Evolutionary conservation across 2,888 invertebrate genomes (phyloP).

Genomic region (Endomychus coccineus): DNA sequence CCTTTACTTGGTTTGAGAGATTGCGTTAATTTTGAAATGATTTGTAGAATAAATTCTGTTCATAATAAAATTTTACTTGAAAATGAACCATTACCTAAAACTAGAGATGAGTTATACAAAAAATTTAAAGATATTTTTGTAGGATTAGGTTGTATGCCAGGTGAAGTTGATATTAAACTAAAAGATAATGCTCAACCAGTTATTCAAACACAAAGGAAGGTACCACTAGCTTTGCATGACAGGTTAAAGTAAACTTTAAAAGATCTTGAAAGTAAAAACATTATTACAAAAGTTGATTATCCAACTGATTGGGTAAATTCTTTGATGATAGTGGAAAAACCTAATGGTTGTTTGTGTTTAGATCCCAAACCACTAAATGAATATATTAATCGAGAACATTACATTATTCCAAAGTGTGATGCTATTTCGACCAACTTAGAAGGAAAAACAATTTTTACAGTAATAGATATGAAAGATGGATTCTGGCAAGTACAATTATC

Average conservation of each 20-base stretch:
- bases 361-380: too few species aligned
- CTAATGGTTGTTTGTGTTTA: too few species aligned
- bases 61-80: neutral
- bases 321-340: too few species aligned
- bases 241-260: constrained; percentile 1
- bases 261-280: neutral
- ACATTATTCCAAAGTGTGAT: too few species aligned
- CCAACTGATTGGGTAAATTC: too few species aligned
- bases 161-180: constrained; percentile 2
- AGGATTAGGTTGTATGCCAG: constrained; percentile 1
- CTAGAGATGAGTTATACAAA: neutral
- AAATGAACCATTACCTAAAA: too few species aligned
- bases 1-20: constrained; percentile 1
- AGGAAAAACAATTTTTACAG: constrained; percentile 6
- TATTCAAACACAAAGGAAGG: constrained; percentile 1
- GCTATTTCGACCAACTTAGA: constrained; percentile 1
- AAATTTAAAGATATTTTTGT: constrained; percentile 1
- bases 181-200: constrained; percentile 1
- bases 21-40: neutral
- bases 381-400: too few species aligned
- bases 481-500: constrained; percentile 3
- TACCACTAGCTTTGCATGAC: neutral
- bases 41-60: neutral
- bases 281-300: too few species aligned
- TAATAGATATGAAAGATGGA: too few species aligned